Evolutionary conservation across 2,113 vertebrate genomes (phyloP).

Genomic region (Mola mola): DNA sequence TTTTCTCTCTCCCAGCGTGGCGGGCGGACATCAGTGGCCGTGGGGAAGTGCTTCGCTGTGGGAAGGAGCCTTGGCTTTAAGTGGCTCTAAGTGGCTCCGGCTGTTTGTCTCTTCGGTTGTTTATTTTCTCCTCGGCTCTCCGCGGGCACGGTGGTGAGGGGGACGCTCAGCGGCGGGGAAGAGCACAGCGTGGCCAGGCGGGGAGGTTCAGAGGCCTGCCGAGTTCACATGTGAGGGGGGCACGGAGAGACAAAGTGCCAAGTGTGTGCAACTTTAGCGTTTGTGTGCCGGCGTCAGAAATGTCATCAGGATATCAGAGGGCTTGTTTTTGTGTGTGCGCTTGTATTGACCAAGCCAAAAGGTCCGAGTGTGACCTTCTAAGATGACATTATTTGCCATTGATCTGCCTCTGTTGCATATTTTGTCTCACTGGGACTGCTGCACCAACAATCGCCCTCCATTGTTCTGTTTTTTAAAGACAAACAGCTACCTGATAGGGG

Average conservation of each 20-base stretch:
- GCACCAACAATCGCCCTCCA: slow-evolving; percentile 62
- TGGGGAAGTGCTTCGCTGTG: slow-evolving; percentile 74
- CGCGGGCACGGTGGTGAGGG: slow-evolving; percentile 67
- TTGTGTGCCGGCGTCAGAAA: slow-evolving; percentile 59
- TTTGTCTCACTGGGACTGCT: slow-evolving; percentile 63
- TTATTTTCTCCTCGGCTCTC: slow-evolving; percentile 75
- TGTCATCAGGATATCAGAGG: slow-evolving; percentile 58
- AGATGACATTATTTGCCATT: slow-evolving; percentile 80
- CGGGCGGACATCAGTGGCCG: slow-evolving; percentile 58
- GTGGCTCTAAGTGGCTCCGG: slow-evolving; percentile 81
- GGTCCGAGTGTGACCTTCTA: slow-evolving; percentile 80
- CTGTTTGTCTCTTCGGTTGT: slow-evolving; percentile 79
- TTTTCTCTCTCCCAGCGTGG: slow-evolving; percentile 53
- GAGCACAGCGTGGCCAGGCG: slow-evolving; percentile 63
- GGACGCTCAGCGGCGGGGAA: slow-evolving; percentile 64
- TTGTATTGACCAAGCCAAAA: slow-evolving; percentile 75
- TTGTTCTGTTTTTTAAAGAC: slow-evolving; percentile 74
- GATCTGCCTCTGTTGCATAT: slow-evolving; percentile 71
- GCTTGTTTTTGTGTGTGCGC: slow-evolving; percentile 48
- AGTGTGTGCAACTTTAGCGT: slow-evolving; percentile 60
- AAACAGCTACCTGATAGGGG: slow-evolving; percentile 57
- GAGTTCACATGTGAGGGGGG: slow-evolving; percentile 59
- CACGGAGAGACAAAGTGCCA: slow-evolving; percentile 61
- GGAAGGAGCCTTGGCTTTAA: slow-evolving; percentile 81
- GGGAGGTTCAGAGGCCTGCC: slow-evolving; percentile 72